Evolutionary conservation across 2,113 vertebrate genomes (phyloP).

Genomic region (Bubo scandiacus): DNA sequence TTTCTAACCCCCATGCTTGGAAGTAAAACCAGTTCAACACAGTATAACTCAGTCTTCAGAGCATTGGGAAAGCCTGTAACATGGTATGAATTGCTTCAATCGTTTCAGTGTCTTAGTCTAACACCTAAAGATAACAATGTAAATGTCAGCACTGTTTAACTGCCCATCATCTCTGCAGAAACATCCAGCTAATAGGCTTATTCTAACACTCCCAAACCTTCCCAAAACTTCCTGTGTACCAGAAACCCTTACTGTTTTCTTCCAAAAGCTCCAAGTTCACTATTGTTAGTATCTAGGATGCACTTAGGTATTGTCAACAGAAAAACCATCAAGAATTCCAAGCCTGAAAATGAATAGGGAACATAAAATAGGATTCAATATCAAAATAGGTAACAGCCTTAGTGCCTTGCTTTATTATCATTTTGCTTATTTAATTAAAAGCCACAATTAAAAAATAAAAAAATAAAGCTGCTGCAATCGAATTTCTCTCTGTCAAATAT

Average conservation of each 20-base stretch:
- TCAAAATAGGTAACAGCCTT: neutral
- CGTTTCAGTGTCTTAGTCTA: neutral
- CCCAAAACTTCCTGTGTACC: neutral
- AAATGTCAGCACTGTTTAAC: neutral
- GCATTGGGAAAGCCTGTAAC: neutral
- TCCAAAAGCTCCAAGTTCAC: neutral
- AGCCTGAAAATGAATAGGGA: neutral
- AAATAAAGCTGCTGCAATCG: neutral
- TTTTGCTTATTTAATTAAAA: neutral
- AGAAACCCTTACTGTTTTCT: neutral
- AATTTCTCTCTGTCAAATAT: neutral
- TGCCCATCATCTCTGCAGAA: neutral
- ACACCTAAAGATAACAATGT: neutral
- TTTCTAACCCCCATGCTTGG: neutral
- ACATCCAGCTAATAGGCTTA: neutral
- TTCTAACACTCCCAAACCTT: neutral
- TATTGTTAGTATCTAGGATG: neutral
- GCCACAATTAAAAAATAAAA: neutral
- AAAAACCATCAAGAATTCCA: neutral
- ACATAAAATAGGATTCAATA: neutral
- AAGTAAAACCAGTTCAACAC: neutral
- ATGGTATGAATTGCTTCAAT: neutral
- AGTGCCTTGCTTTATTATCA: neutral
- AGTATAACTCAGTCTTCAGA: fast-evolving
- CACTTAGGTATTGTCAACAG: neutral